A percentile compares a stretch with the other conserved stretches of the same genome.
Conservation (phyloP, 2,888 invertebrate species). For the Sarcophaga carnaria region DNA sequence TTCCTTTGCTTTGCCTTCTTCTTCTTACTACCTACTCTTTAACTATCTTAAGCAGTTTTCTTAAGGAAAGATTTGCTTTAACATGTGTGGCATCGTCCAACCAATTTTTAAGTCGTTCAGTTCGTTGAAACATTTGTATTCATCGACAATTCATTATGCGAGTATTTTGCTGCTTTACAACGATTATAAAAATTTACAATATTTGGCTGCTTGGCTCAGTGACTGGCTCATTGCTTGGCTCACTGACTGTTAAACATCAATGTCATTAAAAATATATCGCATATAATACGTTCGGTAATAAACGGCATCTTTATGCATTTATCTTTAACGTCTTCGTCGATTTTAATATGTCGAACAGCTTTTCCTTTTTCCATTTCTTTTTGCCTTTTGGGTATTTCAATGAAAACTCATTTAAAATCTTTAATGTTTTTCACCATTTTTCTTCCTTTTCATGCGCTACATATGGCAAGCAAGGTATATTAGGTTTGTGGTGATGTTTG, state of each 20-base stretch:
- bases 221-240: too few species aligned
- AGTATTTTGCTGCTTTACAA: slow-evolving; percentile 18
- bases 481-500: too few species aligned
- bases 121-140: slow-evolving; percentile 27
- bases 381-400: not conserved
- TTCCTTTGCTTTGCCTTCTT: not conserved
- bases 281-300: not conserved
- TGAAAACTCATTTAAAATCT: not conserved
- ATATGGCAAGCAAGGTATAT: too few species aligned
- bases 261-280: slow-evolving; percentile 47
- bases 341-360: not conserved
- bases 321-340: slow-evolving; percentile 24
- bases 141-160: slow-evolving; percentile 41
- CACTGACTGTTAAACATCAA: slow-evolving; percentile 57
- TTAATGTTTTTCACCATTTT: slow-evolving; percentile 21
- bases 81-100: slow-evolving; percentile 40
- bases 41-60: slow-evolving; percentile 14
- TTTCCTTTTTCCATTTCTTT: not conserved
- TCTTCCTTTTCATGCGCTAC: not conserved
- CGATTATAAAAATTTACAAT: slow-evolving; percentile 53
- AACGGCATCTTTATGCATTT: slow-evolving; percentile 32
- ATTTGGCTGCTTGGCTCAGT: slow-evolving; percentile 10
- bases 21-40: too few species aligned
- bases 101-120: not conserved
- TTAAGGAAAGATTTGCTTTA: slow-evolving; percentile 26